Base-by-base conservation (phyloP, 1,140 invertebrate genomes). In the Brachionus rubens region DNA sequence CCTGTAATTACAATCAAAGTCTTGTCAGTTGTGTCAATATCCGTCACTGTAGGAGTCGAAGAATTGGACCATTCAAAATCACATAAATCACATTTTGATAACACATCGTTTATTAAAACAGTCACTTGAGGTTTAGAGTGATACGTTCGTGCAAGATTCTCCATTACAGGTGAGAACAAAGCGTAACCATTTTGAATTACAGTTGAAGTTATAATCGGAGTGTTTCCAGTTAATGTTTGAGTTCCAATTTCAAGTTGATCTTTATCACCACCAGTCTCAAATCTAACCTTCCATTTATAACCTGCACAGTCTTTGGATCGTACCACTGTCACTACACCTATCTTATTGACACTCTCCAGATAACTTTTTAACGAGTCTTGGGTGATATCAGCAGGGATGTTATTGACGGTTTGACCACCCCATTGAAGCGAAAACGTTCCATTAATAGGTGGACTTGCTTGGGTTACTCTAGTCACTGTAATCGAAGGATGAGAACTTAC, bases 101-200 rank as follows among this genome's bases (percentile, higher is more conserved):
- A 0, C 33, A 36, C 33, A 48, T 28, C 46, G 41, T 30, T 36
- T 48, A 70, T 33, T 0, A 14, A 33, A 30, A 70, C 46, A 33
- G 26, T 48, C 6, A 78, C 77, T 40, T 78, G 77, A 12, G 81
- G 79, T 50, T 68, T 78, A n/a, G 19, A 7, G 50, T 82, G 78
- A 9, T 75, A 24, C 12, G 80, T 81, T 48, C 79, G 65, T 3
- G 81, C 41, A 68, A 81, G 77, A 75, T 80, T 79, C 12, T 80
- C 82, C 16, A 76, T 75, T 14, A 83, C 79, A 16, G 78, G 77
- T 46, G 78, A 50, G 52, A 76, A 77, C 28, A 78, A 56, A 40
- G 76, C 40, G 52, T 65, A 21, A 24, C 77, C 78, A 43, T 62
- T 52, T 47, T 52, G 40, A 21, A 46, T 28, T 14, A 46, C 40